Percentiles rank a stretch among this genome's conserved stretches.
phyloP scores from a whole-genome alignment of 2,113 vertebrate genomes.

The Ranitomeya variabilis region DNA sequence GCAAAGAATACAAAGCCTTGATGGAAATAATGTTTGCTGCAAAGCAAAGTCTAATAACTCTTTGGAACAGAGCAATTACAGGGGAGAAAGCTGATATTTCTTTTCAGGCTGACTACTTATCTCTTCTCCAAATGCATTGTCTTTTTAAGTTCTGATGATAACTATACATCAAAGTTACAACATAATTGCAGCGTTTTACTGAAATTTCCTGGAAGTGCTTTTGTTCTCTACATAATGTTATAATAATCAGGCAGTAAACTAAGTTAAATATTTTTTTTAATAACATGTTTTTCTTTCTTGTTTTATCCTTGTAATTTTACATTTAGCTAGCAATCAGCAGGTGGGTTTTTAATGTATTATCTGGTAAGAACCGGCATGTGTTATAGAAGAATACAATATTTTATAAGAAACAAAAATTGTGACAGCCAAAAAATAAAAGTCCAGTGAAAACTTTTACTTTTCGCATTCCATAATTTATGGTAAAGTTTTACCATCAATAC shows the following conservation, averaged over 20 bases:
- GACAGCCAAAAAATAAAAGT: neutral
- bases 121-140: constrained; percentile 59
- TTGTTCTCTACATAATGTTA: constrained; percentile 56
- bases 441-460: neutral
- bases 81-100: constrained; percentile 57
- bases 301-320: constrained; percentile 37
- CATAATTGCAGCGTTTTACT: constrained; percentile 57
- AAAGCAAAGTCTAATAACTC: constrained; percentile 54
- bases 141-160: constrained; percentile 59
- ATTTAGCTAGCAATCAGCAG: constrained; percentile 38
- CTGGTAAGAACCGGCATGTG: constrained; percentile 11
- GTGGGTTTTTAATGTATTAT: constrained; percentile 44
- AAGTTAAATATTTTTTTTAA: constrained; percentile 56
- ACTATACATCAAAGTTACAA: constrained; percentile 59
- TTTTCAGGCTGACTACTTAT: constrained; percentile 58
- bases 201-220: constrained; percentile 57
- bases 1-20: constrained; percentile 32
- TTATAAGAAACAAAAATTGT: neutral
- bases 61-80: constrained; percentile 56
- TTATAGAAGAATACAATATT: neutral
- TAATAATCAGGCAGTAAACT: constrained; percentile 53
- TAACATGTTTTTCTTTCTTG: constrained; percentile 54
- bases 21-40: constrained; percentile 52
- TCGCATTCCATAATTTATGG: neutral
- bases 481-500: neutral